These are phyloP conservation scores for Australoheros facetus DNA, from an alignment of 2,797 vertebrate genomes.

Conservation along the genomic window DNA sequence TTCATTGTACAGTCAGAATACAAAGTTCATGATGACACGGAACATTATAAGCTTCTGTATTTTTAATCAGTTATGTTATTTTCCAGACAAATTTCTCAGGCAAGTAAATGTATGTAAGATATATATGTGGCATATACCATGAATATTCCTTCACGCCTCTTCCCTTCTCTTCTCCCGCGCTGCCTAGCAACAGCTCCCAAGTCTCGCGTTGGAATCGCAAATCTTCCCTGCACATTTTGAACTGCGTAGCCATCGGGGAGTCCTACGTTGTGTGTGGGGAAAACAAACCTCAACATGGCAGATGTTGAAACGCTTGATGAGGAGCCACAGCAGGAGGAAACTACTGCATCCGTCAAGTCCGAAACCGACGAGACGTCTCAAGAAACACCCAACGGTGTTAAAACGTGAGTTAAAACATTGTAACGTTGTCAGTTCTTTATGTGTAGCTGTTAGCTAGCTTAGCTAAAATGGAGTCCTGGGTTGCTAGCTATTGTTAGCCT, in stretches of 20 bases:
- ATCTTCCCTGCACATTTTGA: constrained; percentile 53
- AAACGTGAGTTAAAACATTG: constrained; percentile 71
- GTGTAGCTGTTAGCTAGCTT: constrained; percentile 33
- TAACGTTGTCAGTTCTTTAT: neutral
- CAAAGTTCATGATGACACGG: too few relatives aligned
- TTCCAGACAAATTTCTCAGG: too few relatives aligned
- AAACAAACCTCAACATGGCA: constrained; percentile 66
- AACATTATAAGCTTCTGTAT: too few relatives aligned
- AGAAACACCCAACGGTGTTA: constrained; percentile 80
- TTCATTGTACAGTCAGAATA: too few relatives aligned
- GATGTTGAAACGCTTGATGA: constrained; percentile 55
- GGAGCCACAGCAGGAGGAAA: constrained; percentile 59
- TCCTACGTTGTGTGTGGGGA: constrained; percentile 33
- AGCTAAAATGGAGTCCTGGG: constrained; percentile 72
- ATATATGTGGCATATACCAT: too few relatives aligned
- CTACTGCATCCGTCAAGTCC: constrained; percentile 24
- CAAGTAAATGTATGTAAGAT: too few relatives aligned
- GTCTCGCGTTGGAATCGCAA: constrained; percentile 56
- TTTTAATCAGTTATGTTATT: too few relatives aligned
- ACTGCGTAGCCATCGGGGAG: constrained; percentile 70
- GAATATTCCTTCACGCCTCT: neutral
- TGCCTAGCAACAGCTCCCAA: constrained; percentile 63
- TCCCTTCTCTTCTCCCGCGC: neutral
- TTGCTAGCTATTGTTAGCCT: constrained; percentile 54
- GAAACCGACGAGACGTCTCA: constrained; percentile 58